These are phyloP conservation scores for Gallinago nigripennis DNA, from an alignment of 2,797 vertebrate species.

Conservation along the genomic window DNA sequence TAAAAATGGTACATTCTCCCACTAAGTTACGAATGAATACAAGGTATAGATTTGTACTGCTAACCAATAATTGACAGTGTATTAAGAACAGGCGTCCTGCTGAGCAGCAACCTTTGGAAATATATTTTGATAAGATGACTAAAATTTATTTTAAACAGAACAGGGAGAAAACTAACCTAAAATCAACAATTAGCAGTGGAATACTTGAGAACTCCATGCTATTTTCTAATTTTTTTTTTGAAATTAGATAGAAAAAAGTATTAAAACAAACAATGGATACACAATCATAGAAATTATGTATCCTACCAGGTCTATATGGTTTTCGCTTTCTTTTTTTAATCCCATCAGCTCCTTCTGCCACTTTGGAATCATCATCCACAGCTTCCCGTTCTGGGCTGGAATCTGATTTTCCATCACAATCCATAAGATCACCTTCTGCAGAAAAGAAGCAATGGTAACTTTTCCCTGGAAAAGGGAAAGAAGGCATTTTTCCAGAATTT, in stretches of 20 bases:
- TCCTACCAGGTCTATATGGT: constrained; percentile 95
- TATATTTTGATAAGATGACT: not conserved
- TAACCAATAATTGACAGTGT: not conserved
- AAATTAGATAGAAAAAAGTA: not conserved
- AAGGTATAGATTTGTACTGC: not conserved
- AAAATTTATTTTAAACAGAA: not conserved
- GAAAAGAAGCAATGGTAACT: constrained; percentile 37
- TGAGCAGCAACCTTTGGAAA: not conserved
- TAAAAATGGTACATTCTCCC: not conserved
- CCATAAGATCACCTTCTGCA: constrained; percentile 92
- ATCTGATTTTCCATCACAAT: constrained; percentile 96
- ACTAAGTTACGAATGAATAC: not conserved
- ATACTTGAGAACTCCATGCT: not conserved
- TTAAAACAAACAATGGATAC: not conserved
- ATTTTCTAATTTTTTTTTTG: not conserved
- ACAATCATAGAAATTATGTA: constrained; percentile 17
- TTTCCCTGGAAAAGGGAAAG: not conserved
- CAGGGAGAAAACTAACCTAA: not conserved
- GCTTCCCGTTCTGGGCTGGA: constrained; percentile 95
- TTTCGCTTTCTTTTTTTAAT: constrained; percentile 98
- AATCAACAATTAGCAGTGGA: not conserved
- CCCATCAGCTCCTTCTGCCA: constrained; percentile 81
- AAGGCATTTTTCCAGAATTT: not conserved
- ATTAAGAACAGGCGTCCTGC: not conserved
- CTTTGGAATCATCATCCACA: constrained; percentile 92